Evolutionary conservation across 2,113 vertebrate species (phyloP), one percentile per base, ranked within the genome.

Genomic region (Gymnogyps californianus): DNA sequence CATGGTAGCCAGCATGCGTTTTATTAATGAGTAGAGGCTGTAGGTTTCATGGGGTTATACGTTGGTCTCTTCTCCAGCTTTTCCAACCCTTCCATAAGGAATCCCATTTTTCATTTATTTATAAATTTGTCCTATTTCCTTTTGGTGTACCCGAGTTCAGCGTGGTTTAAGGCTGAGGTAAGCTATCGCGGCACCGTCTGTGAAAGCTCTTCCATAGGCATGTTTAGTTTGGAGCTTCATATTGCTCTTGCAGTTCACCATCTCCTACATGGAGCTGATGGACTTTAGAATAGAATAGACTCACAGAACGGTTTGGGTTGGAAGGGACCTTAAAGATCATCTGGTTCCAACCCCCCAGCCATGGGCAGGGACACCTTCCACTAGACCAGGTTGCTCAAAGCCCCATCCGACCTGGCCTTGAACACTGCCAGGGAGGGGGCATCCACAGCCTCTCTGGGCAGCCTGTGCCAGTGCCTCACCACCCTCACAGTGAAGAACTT

Each of bases 31-130:
- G 12, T 3, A 13, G 38, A 38, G n/a, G 62, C 69, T 28, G 32
- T 32, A 25, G 77, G 46, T 78, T 38, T 78, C 7, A 0, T 1
- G 7, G 52, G 29, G 19, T 36, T 36, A 3, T 18, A 4, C 0
- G 1, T 11, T 46, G 11, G 16, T 40, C 66, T 62, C 71, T 59
- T 74, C 46, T 65, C 55, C 66, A n/a, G 16, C 51, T 71, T 66
- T 44, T 44, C 44, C 64, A 66, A 6, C 21, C 21, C 32, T 65
- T 91, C 19, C 11, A 1, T 38, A 47, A 74, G 46, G 42, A 71
- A 51, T 55, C 26, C 32, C 3, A 1, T 8, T 61, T 76, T 70
- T 52, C 34, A 36, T 29, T 28, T 51, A 11, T 46, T 61, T 64
- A 13, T 44, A 16, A n/a, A 31, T 14, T 13, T 59, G 28, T 34